Base-by-base conservation (phyloP, 2,797 vertebrate genomes). In the Coregonus suidteri region DNA sequence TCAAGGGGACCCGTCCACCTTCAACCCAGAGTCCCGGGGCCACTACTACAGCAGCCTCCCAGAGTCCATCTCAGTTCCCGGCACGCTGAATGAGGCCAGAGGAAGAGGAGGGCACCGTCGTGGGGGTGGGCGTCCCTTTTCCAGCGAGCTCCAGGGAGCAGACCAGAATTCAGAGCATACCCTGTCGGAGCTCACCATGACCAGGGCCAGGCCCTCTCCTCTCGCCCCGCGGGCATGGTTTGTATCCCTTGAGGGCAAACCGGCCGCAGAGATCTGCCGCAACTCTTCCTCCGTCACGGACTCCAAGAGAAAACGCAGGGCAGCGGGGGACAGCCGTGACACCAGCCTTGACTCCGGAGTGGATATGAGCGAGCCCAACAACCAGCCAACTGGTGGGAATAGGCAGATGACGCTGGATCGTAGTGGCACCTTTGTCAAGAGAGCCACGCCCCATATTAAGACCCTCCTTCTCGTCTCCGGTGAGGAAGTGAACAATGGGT, bases 321-420 rank as follows among this genome's bases (percentile, higher is more conserved):
- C 95, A 79, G 87, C 79, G 0, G 87, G 93, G 3, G 92, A 94
- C 85, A 97, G 96, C 59, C 95, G 96, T 0, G 96, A 96, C 34
- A 96, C 96, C 4, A 98, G 96, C 73, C 91, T 98, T 41, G 97
- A 98, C 85, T 98, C 97, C 0, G 97, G 97, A 0, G 96, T 98
- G 81, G 97, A 98, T 75, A 95, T 98, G 95, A 97, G 95, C 1
- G 96, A 98, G 81, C 95, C 91, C 77, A 91, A 92, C 81, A 62
- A 25, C 59, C 59, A 62, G 59, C 59, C 59, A 7, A 7, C 9
- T 20, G 59, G 20, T 25, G 59, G n/a, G 59, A 62, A n/a, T 81
- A 96, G 94, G 78, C 18, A 54, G 0, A 84, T 78, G 0, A 84
- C 82, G 0, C 91, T 96, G 30, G 96, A 96, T 88, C 93, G 96